Evolutionary conservation across 2,113 vertebrate species (phyloP), one percentile per base, ranked within the genome.

Genomic region (Barbus barbus): DNA sequence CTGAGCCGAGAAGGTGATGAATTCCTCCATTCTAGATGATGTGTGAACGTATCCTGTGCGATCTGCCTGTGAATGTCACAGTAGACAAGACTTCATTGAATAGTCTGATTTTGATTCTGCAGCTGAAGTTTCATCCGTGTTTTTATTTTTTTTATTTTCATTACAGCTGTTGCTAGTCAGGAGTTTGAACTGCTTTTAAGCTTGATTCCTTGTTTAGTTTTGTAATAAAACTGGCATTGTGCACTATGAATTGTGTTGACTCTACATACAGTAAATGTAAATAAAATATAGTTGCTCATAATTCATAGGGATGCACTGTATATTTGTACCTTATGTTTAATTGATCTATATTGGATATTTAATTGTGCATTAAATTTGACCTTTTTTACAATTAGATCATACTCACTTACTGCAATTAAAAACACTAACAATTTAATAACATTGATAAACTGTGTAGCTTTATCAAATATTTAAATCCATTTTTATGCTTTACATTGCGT

Each of bases 31-130:
- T 84, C 79, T 13, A 33, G 44, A 84, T 65, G 65, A 78, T 86
- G 28, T 84, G 86, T 76, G 84, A 89, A 83, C 73, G 63, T 85
- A 80, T 86, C 84, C 75, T 78, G 72, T 78, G 56, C 46, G 24
- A 82, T 84, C 74, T 87, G 82, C 84, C 86, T 80, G 74, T 83
- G 84, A 87, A 89, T 86, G 79, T 83, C 76, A 74, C 48, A 71
- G 33, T 5, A 38, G 48, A 38, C 26, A 20, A 28, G 56, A 83
- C 78, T 78, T 38, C 75, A 65, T 2, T 58, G 67, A 69, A 80
- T 26, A 22, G 56, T 18, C 28, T 61, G 73, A 74, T 74, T 41
- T 36, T 58, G 65, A 88, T 86, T 46, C 87, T 65, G 20, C 16
- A 53, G 24, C 33, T 58, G 33, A 72, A 4, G 69, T 73, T 24